Evolutionary conservation across 2,113 vertebrate genomes (phyloP), one percentile per base, ranked within the genome.

Genomic region (Oncorhynchus tshawytscha): DNA sequence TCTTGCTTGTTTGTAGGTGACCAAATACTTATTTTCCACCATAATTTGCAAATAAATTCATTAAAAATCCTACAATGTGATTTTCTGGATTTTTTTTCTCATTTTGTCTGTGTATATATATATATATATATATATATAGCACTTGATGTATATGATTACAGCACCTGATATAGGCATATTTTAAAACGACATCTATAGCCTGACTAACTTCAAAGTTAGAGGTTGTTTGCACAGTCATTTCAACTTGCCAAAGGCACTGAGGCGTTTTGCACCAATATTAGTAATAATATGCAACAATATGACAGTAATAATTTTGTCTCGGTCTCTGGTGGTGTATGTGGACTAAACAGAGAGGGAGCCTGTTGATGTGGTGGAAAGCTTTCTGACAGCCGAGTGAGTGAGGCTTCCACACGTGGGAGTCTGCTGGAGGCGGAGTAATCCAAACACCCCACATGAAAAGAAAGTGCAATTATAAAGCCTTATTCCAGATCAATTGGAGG

Each of bases 371-470:
- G 22, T 86, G 73, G 59, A 12, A 48, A 75, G 67, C 62, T 73
- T 67, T 75, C 75, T 39, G 70, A 20, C 60, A 73, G 59, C 72
- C n/a, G 31, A 72, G 76, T 54, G 16, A 81, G 73, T 12, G 51
- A 82, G 71, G 49, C 9, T 79, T 83, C 82, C 67, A 24, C 70
- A 87, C 25, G 89, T 89, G 84, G 86, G 88, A 15, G 81, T 80
- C 75, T 73, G 85, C 86, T 81, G 81, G 72, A 86, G 86, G 86
- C 54, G 65, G 77, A 76, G 77, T 85, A 82, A 88, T 87, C 86
- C 87, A 83, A 87, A 85, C 84, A 86, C 59, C 78, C 79, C 72
- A 76, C 86, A 90, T 86, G 78, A 89, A 87, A 89, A 85, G 82
- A 78, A 78, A 89, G 85, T 75, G 80, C 82, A 88, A 87, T 89